Evolutionary conservation across 2,113 vertebrate species (phyloP).

Genomic region (Nesogale talazaci): DNA sequence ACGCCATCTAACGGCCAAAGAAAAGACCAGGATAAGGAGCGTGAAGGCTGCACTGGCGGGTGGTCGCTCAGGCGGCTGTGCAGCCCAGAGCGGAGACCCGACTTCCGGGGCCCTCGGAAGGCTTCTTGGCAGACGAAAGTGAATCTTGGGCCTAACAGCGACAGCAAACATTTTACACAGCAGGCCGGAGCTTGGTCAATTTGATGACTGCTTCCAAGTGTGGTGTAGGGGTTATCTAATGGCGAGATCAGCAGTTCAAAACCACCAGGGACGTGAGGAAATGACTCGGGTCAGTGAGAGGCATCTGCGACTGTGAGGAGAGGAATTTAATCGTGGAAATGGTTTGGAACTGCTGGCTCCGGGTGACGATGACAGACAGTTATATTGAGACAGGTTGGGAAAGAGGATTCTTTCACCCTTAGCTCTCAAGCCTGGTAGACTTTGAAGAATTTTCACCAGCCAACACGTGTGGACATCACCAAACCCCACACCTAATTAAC

Average conservation of each 20-base stretch:
- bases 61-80: neutral
- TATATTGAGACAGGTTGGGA: too few relatives aligned
- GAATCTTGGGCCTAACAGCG: neutral
- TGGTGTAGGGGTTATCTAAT: too few relatives aligned
- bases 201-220: neutral
- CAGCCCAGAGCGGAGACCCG: neutral
- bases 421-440: too few relatives aligned
- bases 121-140: constrained; percentile 4
- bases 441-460: too few relatives aligned
- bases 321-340: constrained; percentile 3
- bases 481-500: too few relatives aligned
- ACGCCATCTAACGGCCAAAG: neutral
- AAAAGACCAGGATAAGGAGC: too few relatives aligned
- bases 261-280: too few relatives aligned
- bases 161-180: neutral
- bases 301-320: neutral
- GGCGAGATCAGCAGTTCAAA: too few relatives aligned
- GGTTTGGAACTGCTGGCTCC: constrained; percentile 17
- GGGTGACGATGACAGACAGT: constrained; percentile 23
- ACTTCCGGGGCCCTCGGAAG: neutral
- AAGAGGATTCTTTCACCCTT: too few relatives aligned
- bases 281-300: neutral
- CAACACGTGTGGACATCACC: too few relatives aligned
- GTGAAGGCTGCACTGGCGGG: too few relatives aligned
- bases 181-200: neutral